Evolutionary conservation across 2,797 vertebrate genomes (phyloP), one percentile per base, ranked within the genome.

Genomic region (Eulemur rubriventer): DNA sequence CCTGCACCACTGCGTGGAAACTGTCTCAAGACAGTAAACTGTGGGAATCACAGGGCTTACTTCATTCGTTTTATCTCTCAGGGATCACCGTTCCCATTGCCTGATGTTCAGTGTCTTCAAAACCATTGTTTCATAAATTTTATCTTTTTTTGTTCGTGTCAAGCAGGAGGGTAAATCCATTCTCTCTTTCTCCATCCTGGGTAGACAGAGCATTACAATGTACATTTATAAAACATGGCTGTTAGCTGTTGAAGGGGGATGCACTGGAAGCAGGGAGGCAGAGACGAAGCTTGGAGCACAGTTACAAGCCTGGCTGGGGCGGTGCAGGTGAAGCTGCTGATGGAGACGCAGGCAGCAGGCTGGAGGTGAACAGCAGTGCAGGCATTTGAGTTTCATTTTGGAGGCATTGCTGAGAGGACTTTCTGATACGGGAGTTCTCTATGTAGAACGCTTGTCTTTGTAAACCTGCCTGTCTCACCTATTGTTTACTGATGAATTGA

Each of bases 331-430:
- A 20, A 83, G 70, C 41, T 0, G 0, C 8, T 11, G 52, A 22
- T 16, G 2, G 0, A 76, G 65, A 41, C 20, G 1, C 0, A 1
- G 41, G 46, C 9, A 0, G 6, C 48, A 69, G 63, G 52, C 4
- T 38, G 3, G 1, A 43, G n/a, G 20, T 5, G 28, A 38, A 6
- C 1, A 4, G 33, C 35, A n/a, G 41, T 1, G 4, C 63, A 67
- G 14, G 16, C 0, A 2, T 87, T 82, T 14, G 38, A 48, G 24
- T 46, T 59, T 41, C 18, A 6, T 65, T 18, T 69, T 73, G 35
- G 35, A 80, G 81, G 6, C 16, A 1, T 11, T 70, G 72, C 38
- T 61, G 73, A 30, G 67, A n/a, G 28, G 7, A 24, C 33, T 22
- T 18, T 26, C 43, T 26, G 46, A 79, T 26, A 2, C 7, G 2